These are phyloP conservation scores for Sericinus montela DNA, from an alignment of 2,888 invertebrate species.

Conservation along the genomic window DNA sequence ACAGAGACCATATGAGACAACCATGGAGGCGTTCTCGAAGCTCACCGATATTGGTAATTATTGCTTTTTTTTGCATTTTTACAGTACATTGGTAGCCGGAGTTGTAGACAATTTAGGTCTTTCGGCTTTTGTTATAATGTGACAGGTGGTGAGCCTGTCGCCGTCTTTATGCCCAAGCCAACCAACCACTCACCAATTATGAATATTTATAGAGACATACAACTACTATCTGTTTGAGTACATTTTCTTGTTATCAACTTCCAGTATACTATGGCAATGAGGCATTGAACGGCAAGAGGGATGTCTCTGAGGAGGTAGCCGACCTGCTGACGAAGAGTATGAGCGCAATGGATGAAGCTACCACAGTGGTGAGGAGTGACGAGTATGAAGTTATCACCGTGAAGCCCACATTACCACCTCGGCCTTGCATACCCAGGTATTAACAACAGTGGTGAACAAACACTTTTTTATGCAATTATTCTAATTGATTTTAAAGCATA, in stretches of 20 bases:
- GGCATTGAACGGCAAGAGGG: slow-evolving; percentile 71
- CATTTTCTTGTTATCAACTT: not conserved
- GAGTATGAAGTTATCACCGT: slow-evolving; percentile 86
- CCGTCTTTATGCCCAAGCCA: too few relatives aligned
- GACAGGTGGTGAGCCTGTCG: too few relatives aligned
- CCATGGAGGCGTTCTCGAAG: slow-evolving; percentile 92
- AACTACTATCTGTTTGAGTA: too few relatives aligned
- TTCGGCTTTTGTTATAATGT: too few relatives aligned
- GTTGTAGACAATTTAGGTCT: too few relatives aligned
- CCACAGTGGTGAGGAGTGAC: slow-evolving; percentile 74
- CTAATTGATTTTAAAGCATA: too few relatives aligned
- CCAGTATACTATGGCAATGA: slow-evolving; percentile 82
- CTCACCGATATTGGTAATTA: slow-evolving; percentile 86
- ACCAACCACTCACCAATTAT: too few relatives aligned
- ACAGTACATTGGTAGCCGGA: too few relatives aligned
- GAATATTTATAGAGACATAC: too few relatives aligned
- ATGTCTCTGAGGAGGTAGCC: slow-evolving; percentile 81
- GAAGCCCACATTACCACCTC: slow-evolving; percentile 82
- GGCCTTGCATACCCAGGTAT: slow-evolving; percentile 82
- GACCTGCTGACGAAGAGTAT: slow-evolving; percentile 81
- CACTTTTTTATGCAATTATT: too few relatives aligned
- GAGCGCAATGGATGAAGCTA: slow-evolving; percentile 63
- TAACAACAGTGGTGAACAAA: too few relatives aligned
- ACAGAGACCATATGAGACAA: slow-evolving; percentile 88
- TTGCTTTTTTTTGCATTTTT: not conserved